Conservation (phyloP, 2,797 vertebrate species). For the Enteromius trimaculatus region DNA sequence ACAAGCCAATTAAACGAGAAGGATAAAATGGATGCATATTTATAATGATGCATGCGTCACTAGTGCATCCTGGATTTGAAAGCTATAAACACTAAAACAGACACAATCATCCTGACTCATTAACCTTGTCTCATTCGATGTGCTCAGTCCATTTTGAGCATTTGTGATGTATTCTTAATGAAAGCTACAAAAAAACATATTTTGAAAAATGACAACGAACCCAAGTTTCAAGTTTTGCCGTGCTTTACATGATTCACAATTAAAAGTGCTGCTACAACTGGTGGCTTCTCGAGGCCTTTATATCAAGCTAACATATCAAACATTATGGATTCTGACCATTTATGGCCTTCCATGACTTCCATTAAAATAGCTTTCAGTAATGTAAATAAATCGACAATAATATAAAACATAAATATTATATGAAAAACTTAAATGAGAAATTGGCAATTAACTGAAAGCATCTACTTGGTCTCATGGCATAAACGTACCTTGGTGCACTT, state of each 20-base stretch:
- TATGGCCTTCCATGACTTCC: not conserved
- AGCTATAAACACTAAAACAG: not conserved
- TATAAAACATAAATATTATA: not conserved
- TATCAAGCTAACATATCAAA: not conserved
- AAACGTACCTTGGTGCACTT: no score
- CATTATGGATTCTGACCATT: not conserved
- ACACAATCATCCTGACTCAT: not conserved
- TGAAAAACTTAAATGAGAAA: not conserved
- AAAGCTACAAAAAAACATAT: not conserved
- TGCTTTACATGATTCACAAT: not conserved
- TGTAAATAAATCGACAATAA: not conserved
- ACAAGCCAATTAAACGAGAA: not conserved
- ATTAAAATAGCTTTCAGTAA: not conserved
- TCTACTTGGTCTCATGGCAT: no score
- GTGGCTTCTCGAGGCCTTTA: not conserved
- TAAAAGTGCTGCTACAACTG: not conserved
- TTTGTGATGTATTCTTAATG: not conserved
- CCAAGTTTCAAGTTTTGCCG: no score
- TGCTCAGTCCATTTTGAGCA: not conserved
- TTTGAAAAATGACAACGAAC: not conserved
- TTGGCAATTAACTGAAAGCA: not conserved
- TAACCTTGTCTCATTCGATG: constrained; percentile 5
- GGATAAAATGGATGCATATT: constrained; percentile 10
- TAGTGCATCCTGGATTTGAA: not conserved
- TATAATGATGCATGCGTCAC: not conserved